A percentile compares a stretch with the other conserved stretches of the same genome.
phyloP scores from a whole-genome alignment of 2,888 invertebrate species.

The Rotaria magnacalcarata region DNA sequence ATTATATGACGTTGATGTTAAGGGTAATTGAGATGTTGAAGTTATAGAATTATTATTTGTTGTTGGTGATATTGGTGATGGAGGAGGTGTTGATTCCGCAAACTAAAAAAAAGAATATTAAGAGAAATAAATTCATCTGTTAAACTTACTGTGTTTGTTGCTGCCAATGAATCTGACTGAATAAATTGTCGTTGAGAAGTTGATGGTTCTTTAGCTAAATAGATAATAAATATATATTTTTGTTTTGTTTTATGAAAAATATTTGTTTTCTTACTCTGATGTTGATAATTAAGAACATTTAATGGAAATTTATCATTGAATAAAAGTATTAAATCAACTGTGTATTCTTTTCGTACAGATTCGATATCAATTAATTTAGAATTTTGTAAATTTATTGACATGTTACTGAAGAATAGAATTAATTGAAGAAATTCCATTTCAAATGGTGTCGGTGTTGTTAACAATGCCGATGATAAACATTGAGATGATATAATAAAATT shows the following conservation, averaged over 20 bases:
- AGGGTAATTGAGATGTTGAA: neutral
- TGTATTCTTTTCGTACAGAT: conserved; percentile 29
- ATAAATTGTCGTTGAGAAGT: neutral
- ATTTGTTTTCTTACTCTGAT: neutral
- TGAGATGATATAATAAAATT: neutral
- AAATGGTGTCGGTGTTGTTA: neutral
- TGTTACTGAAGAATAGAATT: conserved; percentile 24
- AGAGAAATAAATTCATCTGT: too few relatives aligned
- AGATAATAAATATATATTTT: neutral
- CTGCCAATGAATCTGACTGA: neutral
- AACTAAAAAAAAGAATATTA: neutral
- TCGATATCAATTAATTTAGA: neutral
- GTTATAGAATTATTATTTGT: neutral
- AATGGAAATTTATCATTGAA: conserved; percentile 32
- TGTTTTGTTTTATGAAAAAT: neutral
- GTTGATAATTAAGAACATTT: conserved; percentile 20
- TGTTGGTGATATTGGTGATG: neutral
- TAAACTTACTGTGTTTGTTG: neutral
- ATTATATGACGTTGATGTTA: neutral
- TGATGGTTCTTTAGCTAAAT: neutral
- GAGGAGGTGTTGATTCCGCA: neutral
- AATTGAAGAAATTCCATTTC: conserved; percentile 7
- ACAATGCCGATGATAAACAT: neutral
- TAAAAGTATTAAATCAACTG: conserved; percentile 16
- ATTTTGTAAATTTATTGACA: neutral